Percentiles rank a stretch among this genome's conserved stretches.
Conservation (phyloP, 2,797 vertebrate genomes). For the Odontamblyopus rebecca region DNA sequence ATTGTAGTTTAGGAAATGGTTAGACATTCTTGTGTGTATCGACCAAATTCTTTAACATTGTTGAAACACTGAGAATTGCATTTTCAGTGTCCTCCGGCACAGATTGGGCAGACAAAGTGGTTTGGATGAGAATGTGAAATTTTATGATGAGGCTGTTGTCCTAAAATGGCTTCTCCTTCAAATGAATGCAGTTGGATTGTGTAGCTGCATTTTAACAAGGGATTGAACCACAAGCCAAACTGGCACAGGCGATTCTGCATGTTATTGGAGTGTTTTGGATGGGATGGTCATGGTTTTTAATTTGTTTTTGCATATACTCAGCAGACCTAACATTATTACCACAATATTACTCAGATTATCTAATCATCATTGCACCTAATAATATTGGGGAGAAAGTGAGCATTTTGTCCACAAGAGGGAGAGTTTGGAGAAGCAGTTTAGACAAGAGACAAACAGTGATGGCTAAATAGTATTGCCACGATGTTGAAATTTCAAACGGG, state of each 20-base stretch:
- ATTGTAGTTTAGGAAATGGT: neutral
- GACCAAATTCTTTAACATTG: neutral
- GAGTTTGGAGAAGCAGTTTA: neutral
- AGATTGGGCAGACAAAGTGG: slow-evolving; percentile 12
- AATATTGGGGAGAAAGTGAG: neutral
- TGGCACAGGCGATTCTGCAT: neutral
- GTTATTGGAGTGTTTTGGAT: slow-evolving; percentile 5
- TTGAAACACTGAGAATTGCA: neutral
- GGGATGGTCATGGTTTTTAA: neutral
- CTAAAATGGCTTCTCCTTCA: slow-evolving; percentile 10
- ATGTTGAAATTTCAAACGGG: too few species aligned
- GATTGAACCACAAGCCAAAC: slow-evolving; percentile 9
- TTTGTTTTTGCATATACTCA: neutral
- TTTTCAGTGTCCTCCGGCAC: slow-evolving; percentile 1
- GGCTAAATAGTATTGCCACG: too few species aligned
- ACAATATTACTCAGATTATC: neutral
- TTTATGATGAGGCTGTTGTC: slow-evolving; percentile 9
- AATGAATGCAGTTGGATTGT: slow-evolving; percentile 14
- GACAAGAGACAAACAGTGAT: too few species aligned
- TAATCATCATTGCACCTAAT: neutral
- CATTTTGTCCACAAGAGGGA: neutral
- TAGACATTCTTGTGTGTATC: neutral
- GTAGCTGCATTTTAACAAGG: slow-evolving; percentile 4
- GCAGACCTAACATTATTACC: neutral
- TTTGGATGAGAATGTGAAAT: slow-evolving; percentile 16